Evolutionary conservation across 2,797 vertebrate species (phyloP), one percentile per base, ranked within the genome.

Genomic region (Mormyrops boulengeri): DNA sequence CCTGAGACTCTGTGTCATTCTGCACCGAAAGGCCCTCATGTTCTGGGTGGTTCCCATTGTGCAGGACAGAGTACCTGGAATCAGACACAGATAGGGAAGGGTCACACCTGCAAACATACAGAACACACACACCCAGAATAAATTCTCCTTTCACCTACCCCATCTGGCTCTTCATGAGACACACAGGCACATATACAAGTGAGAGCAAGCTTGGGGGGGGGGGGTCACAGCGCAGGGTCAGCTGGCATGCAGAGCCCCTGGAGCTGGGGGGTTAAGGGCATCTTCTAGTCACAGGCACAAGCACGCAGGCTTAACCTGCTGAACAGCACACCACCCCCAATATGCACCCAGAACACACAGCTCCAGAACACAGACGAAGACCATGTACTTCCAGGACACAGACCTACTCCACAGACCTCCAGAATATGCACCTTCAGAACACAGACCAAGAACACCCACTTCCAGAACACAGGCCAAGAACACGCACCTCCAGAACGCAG

Each of bases 61-160:
- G 96, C 90, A 99, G 95, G 92, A 97, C 97, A 80, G 95, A 96
- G 93, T 99, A 99, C 95, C 98, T 99, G 92, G 69, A 89, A 88
- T 85, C 4, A 47, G 62, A 89, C 6, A 88, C 5, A 89, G 69
- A 89, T 41, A 52, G 57, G 19, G 41, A 11, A 62, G 55, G n/a
- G 57, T 53, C 57, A 55, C 22, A 30, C 50, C 26, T 17, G 12
- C 11, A 30, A 49, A 47, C 57, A 30, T 14, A 66, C 3, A 12
- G 53, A 26, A 47, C 52, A 60, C 34, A 41, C 85, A 87, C 34
- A 55, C 17, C 38, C 55, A 85, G 47, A 53, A 53, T 52, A 14
- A 30, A 26, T 69, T 69, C 30, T 69, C 66, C 26, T 69, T 34
- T 34, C 26, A 34, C 30, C 66, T 34, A 34, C 30, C 26, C 66